Evolutionary conservation across 2,888 invertebrate genomes (phyloP).

Genomic region (Drosophila greeni): DNA sequence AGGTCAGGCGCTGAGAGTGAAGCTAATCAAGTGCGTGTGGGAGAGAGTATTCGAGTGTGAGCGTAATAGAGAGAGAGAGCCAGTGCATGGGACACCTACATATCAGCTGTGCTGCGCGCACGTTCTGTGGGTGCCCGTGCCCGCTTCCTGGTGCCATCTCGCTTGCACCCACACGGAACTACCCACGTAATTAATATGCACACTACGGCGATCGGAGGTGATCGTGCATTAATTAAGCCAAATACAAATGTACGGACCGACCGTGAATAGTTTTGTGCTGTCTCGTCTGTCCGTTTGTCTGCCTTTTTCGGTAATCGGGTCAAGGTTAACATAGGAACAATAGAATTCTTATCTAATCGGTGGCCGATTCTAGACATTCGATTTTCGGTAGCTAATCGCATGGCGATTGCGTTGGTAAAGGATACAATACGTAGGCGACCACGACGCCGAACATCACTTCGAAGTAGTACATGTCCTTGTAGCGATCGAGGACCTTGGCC

Average conservation of each 20-base stretch:
- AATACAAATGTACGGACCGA: constrained; percentile 25
- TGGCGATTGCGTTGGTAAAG: constrained; percentile 82
- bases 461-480: constrained; percentile 94
- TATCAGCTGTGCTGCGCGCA: constrained; percentile 15
- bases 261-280: constrained; percentile 22
- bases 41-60: constrained; percentile 1
- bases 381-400: constrained; percentile 7
- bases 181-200: constrained; percentile 50
- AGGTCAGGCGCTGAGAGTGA: neutral
- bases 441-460: constrained; percentile 95
- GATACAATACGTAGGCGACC: constrained; percentile 98
- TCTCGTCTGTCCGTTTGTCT: constrained; percentile 19
- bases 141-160: constrained; percentile 23
- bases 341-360: constrained; percentile 29
- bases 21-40: constrained; percentile 7
- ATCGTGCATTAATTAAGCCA: constrained; percentile 33
- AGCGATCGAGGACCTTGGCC: constrained; percentile 92
- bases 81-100: constrained; percentile 9
- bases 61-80: constrained; percentile 9
- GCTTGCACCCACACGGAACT: constrained; percentile 17
- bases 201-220: constrained; percentile 35
- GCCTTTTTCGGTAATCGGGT: constrained; percentile 50
- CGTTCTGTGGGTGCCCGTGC: constrained; percentile 10
- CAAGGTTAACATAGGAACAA: constrained; percentile 53
- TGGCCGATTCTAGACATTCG: constrained; percentile 10